A percentile compares a stretch with the other conserved stretches of the same genome.
phyloP scores from a whole-genome alignment of 2,797 vertebrate genomes.

The Craterocephalus amniculus region DNA sequence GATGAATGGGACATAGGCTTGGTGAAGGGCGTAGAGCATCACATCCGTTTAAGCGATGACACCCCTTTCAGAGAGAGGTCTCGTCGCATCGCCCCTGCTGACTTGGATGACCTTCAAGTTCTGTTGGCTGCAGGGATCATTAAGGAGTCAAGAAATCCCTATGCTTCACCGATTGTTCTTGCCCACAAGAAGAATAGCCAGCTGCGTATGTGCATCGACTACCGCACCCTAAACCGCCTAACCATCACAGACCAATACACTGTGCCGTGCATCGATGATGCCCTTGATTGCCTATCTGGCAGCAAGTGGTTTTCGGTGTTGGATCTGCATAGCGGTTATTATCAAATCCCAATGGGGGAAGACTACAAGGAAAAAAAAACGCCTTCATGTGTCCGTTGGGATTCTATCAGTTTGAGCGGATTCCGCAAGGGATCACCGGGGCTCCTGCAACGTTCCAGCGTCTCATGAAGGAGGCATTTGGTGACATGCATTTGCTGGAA shows the following conservation, averaged over 20 bases:
- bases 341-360: neutral
- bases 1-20: neutral
- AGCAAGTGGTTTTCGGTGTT: neutral
- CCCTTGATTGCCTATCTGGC: neutral
- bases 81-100: neutral
- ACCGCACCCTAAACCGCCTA: neutral
- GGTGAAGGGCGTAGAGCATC: neutral
- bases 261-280: neutral
- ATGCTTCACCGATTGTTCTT: neutral
- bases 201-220: neutral
- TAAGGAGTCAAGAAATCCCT: neutral
- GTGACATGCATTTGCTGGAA: too few species aligned
- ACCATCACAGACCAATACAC: neutral
- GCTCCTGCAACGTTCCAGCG: too few species aligned
- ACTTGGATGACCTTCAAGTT: neutral
- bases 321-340: neutral
- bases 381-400: neutral
- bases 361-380: neutral
- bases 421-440: too few species aligned
- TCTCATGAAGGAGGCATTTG: too few species aligned
- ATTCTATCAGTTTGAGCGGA: neutral
- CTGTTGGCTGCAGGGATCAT: neutral
- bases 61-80: neutral
- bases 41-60: neutral
- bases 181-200: neutral